Percentiles rank a stretch among this genome's conserved stretches.
These are phyloP conservation scores for Agonum fuliginosum DNA, from an alignment of 2,888 invertebrate genomes.

Conservation along the genomic window DNA sequence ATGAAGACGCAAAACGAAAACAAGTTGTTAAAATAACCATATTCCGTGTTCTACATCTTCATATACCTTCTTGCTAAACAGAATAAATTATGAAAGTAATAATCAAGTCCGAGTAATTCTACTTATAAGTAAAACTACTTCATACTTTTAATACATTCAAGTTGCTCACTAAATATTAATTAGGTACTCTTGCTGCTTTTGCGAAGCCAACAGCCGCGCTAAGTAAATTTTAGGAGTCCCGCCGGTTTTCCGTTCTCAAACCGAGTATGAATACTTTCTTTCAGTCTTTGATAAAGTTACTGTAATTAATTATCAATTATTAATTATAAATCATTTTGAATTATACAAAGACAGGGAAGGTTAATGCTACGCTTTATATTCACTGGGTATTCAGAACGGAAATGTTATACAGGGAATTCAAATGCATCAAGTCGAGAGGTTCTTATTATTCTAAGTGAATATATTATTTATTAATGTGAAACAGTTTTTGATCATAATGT, in stretches of 20 bases:
- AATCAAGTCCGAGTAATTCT: conserved; percentile 8
- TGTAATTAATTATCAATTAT: conserved; percentile 21
- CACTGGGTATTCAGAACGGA: neutral
- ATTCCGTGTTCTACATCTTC: too few relatives aligned
- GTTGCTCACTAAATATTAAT: conserved; percentile 18
- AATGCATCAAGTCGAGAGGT: too few relatives aligned
- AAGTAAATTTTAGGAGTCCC: conserved; percentile 4
- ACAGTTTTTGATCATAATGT: too few relatives aligned
- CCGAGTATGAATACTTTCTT: conserved; percentile 4
- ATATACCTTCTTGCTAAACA: too few relatives aligned
- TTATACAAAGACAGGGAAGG: neutral
- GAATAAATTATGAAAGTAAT: conserved; percentile 1
- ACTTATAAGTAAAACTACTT: conserved; percentile 13
- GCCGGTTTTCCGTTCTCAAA: neutral
- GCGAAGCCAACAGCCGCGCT: neutral
- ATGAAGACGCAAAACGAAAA: too few relatives aligned
- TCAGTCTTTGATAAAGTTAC: conserved; percentile 4
- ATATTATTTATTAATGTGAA: too few relatives aligned
- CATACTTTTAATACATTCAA: conserved; percentile 10
- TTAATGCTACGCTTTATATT: neutral
- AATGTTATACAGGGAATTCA: neutral
- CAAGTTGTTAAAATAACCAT: too few relatives aligned
- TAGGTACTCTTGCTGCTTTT: neutral
- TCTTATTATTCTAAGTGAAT: too few relatives aligned
- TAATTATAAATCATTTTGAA: conserved; percentile 9